Evolutionary conservation across 2,113 vertebrate species (phyloP).

Genomic region (Pygoscelis antarcticus): DNA sequence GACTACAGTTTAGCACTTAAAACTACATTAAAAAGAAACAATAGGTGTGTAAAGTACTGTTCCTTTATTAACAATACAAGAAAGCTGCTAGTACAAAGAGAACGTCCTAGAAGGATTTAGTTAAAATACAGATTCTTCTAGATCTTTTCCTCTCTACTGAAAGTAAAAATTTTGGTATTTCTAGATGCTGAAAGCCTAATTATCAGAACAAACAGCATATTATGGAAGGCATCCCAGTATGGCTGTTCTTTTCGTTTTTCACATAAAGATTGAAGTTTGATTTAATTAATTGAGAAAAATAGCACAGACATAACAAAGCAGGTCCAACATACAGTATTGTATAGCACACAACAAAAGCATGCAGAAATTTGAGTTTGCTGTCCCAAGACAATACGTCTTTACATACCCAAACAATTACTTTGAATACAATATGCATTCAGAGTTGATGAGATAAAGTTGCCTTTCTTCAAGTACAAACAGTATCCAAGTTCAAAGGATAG

Average conservation of each 20-base stretch:
- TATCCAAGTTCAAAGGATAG: constrained; percentile 15
- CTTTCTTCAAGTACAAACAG: constrained; percentile 27
- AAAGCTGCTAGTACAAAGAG: background rate
- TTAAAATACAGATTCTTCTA: background rate
- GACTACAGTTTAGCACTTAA: background rate
- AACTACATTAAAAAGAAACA: background rate
- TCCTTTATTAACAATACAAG: background rate
- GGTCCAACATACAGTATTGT: background rate
- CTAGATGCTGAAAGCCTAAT: background rate
- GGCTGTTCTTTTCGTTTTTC: background rate
- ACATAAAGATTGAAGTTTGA: background rate
- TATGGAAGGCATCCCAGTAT: background rate
- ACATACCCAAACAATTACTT: background rate
- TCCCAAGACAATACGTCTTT: background rate
- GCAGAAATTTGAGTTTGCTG: background rate
- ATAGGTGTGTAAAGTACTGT: background rate
- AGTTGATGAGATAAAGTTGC: constrained; percentile 14
- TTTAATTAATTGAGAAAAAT: background rate
- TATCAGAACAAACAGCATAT: background rate
- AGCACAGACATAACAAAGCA: background rate
- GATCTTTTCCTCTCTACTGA: background rate
- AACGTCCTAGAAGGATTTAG: background rate
- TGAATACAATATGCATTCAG: background rate
- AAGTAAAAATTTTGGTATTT: background rate
- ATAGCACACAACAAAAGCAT: background rate